Evolutionary conservation across 1,140 invertebrate genomes (phyloP), one percentile per base, ranked within the genome.

Genomic region (Eupristina koningsbergeri): DNA sequence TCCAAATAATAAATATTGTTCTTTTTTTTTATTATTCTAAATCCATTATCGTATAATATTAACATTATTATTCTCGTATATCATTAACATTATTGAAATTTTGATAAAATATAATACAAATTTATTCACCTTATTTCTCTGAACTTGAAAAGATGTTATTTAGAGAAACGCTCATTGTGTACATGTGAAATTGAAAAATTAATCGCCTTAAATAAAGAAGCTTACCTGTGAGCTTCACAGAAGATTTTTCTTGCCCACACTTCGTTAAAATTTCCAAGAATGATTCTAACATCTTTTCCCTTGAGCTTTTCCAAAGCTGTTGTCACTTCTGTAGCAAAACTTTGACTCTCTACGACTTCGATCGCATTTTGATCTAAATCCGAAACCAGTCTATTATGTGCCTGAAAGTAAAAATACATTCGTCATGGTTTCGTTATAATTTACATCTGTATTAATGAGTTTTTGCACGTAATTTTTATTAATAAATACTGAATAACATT

Each of bases 231-330:
- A 74, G 98, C 98, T 90, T 98, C 96, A 91, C 98, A 99, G 90
- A 99, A 99, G 79, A 99, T 97, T 87, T 95, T 94, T 75, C 97
- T 93, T 0, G 98, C 98, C 96, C 98, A 98, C 47, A 95, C 95
- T 90, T 99, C 97, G 91, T 98, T 97, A 91, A 99, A 99, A 92
- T 99, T 99, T 13, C 98, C 98, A 83, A 99, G 93, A 87, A 99
- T 98, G 69, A 99, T 98, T 74, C 98, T 94, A 11, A 98, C 96
- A 89, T 99, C 98, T 89, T 98, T 98, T 84, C 96, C 96, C 86
- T 97, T 97, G 0, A 99, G 94, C 91, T 97, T 98, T 26, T 94
- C 94, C 34, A 98, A 94, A 11, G 97, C 96, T 29, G 95, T 94
- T 31, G 94, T 95, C 9, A 98, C 96, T 92, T 99, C 98, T 53